Evolutionary conservation across 1,140 invertebrate species (phyloP), one percentile per base, ranked within the genome.

Genomic region (Agrypnia vestita): DNA sequence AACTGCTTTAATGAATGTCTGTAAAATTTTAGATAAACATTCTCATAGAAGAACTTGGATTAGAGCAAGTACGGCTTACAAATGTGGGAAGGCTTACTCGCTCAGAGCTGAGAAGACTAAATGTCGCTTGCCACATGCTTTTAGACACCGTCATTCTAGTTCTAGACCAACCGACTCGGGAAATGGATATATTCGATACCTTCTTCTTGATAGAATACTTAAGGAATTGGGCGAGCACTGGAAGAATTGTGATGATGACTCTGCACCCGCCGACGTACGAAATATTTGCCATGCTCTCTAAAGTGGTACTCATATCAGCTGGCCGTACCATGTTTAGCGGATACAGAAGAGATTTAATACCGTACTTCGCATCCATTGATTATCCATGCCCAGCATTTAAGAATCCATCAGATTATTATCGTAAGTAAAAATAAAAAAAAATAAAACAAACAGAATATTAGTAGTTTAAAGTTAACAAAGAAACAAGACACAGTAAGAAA

Each of bases 381-480:
- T 98, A 97, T 89, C 97, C 97, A 0, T 98, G 97, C 89, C 97
- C 97, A 12, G 94, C 96, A 0, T 98, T 96, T 85, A 98, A 98
- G 88, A 99, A 99, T 87, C 97, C 97, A 61, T 97, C 96, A 0
- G 97, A 98, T 90, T 98, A 98, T 86, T 98, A 98, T 86, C 90
- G 97, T 97, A 89, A 93, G 94, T 93, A 82, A n/a, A 13, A 15
- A n/a, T 13, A 51, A 13, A 51, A 35, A 35, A 35, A 35, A 35
- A 3, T 35, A 3, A 35, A 6, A 3, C 25, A 35, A 35, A 35
- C 6, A 35, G 1, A 35, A n/a, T n/a, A n/a, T n/a, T n/a, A n/a
- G n/a, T n/a, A n/a, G n/a, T n/a, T 6, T 35, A 35, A 35, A 35
- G 6, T 35, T 35, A 35, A 6, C 25, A 35, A 35, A 35, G 6